Evolutionary conservation across 1,140 invertebrate genomes (phyloP), one percentile per base, ranked within the genome.

Genomic region (Agrypnia vestita): DNA sequence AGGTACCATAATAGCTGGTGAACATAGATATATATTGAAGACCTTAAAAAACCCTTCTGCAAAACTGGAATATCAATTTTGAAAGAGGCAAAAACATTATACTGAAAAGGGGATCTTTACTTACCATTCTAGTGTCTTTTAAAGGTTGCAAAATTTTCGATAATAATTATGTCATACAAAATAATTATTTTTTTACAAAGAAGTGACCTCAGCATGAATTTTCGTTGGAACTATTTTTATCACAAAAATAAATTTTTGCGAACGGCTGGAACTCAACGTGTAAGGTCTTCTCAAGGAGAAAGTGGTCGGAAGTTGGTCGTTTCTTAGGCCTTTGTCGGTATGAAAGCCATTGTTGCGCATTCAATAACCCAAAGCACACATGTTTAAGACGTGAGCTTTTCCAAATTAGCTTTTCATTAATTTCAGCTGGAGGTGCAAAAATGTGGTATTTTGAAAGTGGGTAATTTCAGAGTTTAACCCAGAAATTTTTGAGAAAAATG

Each of bases 261-360:
- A 25, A 44, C 35, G 35, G 25, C 13, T 25, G 61, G 19, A 43
- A 12, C 35, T 64, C 21, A 43, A 64, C 11, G 61, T 13, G 61
- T 64, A 25, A 64, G 35, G 12, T n/a, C 61, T 64, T 64, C 61
- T 64, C 13, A 43, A 64, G 25, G 61, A 64, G 61, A 64, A 43
- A 43, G 61, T 64, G 61, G 61, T 64, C 61, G 61, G 61, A 64
- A 64, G 61, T 64, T 64, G 61, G 61, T 64, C 61, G 61, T 64
- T 64, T 64, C 25, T 64, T 64, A n/a, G 61, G 61, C 19, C 61
- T 43, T 64, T 64, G 61, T 64, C n/a, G 25, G 61, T 35, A 11
- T 64, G 61, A 64, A 64, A 64, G 61, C 61, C 61, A 64, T 64
- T 64, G 61, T 64, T 64, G 8, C 21, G 19, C 35, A 64, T 64